phyloP scores from a whole-genome alignment of 2,797 vertebrate species.

The Bovichtus diacanthus region DNA sequence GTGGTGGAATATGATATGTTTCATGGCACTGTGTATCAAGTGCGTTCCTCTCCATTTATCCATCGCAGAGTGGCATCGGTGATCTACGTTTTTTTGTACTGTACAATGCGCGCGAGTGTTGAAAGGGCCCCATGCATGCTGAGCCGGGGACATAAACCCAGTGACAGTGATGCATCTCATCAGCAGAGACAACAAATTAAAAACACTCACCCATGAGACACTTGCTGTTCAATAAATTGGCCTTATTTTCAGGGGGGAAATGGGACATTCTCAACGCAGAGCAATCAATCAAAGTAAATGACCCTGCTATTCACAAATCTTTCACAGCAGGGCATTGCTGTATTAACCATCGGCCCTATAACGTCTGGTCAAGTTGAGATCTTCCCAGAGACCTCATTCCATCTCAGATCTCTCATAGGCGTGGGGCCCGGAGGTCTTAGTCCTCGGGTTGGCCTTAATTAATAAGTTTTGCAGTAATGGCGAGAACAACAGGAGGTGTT shows the following conservation, averaged over 20 bases:
- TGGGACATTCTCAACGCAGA: conserved; percentile 59
- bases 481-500: conserved; percentile 81
- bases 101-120: conserved; percentile 24
- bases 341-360: conserved; percentile 59
- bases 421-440: conserved; percentile 52
- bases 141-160: conserved; percentile 47
- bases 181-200: conserved; percentile 75
- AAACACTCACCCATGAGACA: conserved; percentile 71
- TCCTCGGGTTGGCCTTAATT: conserved; percentile 77
- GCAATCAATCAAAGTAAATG: conserved; percentile 80
- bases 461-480: conserved; percentile 81
- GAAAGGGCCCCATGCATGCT: conserved; percentile 39
- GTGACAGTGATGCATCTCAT: conserved; percentile 72
- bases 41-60: conserved; percentile 37
- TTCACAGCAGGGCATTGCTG: conserved; percentile 51
- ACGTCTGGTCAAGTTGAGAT: conserved; percentile 61
- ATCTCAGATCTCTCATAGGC: conserved; percentile 60
- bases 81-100: conserved; percentile 47
- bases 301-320: conserved; percentile 69
- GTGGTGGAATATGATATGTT: conserved; percentile 6
- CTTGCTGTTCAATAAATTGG: conserved; percentile 70
- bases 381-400: conserved; percentile 73
- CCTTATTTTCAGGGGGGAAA: conserved; percentile 74
- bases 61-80: conserved; percentile 17
- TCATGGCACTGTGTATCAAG: conserved; percentile 9